Base-by-base conservation (phyloP, 1,140 invertebrate genomes). In the Riptortus pedestris region DNA sequence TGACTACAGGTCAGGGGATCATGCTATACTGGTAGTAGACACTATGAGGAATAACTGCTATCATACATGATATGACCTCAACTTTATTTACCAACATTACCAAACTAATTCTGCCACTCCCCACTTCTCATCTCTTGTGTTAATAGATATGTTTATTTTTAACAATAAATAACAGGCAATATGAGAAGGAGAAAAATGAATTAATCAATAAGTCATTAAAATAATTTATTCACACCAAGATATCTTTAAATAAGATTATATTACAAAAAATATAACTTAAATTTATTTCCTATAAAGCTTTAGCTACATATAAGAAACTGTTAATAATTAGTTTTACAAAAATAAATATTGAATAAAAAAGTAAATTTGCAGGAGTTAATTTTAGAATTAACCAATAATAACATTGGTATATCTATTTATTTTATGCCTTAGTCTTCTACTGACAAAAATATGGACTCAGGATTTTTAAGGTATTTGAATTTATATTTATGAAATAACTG, bases 401-500 rank as follows among this genome's bases (percentile, higher is more conserved):
- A n/a, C n/a, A n/a, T n/a, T n/a, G n/a, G n/a, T n/a, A n/a, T n/a
- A n/a, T n/a, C n/a, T n/a, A n/a, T n/a, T n/a, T n/a, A n/a, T n/a
- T n/a, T n/a, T n/a, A n/a, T n/a, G n/a, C n/a, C n/a, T 38, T 14
- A 38, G 31, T 38, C 31, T 57, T 71, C 67, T 33, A 73, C 68
- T 43, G 57, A 64, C 1, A 78, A 63, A 18, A 66, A 66, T 29
- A 68, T 62, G 0, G 79, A 76, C 52, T 83, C 77, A 20, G 79
- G 70, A 70, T 87, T 76, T 52, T 79, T 70, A 31, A 87, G 73
- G 72, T 91, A 93, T 68, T 90, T 85, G 7, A 76, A 70, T 72
- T 94, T 95, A 63, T 94, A 76, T 29, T 77, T 79, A 65, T 95
- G 86, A 72, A 94, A 96, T 9, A 95, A 75, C 9, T 85, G 73